Percentiles rank a stretch among this genome's conserved stretches.
These are phyloP conservation scores for Sesia bembeciformis DNA, from an alignment of 2,888 invertebrate genomes.

Conservation along the genomic window DNA sequence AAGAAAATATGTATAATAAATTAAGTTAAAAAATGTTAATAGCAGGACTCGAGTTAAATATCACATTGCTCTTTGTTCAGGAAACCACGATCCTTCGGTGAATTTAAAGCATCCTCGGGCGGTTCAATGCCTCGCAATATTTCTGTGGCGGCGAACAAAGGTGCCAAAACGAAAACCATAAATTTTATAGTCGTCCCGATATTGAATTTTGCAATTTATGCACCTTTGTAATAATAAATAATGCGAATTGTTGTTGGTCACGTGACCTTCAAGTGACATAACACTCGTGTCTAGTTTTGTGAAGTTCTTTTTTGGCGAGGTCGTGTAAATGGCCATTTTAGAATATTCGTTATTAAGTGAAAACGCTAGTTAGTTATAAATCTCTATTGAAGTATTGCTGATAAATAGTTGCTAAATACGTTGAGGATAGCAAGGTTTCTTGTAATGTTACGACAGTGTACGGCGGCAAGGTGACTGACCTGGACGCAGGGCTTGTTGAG, in stretches of 20 bases:
- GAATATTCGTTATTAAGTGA: no score
- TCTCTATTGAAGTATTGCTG: no score
- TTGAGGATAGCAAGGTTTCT: no score
- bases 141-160: conserved; percentile 46
- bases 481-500: conserved; percentile 95
- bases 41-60: conserved; percentile 17
- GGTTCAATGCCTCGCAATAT: conserved; percentile 41
- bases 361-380: no score
- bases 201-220: conserved; percentile 56
- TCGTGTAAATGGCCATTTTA: no score
- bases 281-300: not conserved
- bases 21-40: conserved; percentile 11
- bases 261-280: conserved; percentile 30
- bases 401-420: no score
- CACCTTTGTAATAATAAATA: conserved; percentile 31
- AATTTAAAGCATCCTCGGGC: conserved; percentile 43
- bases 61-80: conserved; percentile 27
- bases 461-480: conserved; percentile 41
- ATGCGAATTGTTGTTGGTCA: conserved; percentile 21
- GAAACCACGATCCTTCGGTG: conserved; percentile 34
- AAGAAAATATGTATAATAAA: not conserved
- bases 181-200: conserved; percentile 49
- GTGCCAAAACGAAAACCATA: conserved; percentile 45
- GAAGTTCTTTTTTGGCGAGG: not conserved
- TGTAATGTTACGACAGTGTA: no score